These are phyloP conservation scores for Uria lomvia DNA, from an alignment of 2,113 vertebrate genomes.

Conservation along the genomic window DNA sequence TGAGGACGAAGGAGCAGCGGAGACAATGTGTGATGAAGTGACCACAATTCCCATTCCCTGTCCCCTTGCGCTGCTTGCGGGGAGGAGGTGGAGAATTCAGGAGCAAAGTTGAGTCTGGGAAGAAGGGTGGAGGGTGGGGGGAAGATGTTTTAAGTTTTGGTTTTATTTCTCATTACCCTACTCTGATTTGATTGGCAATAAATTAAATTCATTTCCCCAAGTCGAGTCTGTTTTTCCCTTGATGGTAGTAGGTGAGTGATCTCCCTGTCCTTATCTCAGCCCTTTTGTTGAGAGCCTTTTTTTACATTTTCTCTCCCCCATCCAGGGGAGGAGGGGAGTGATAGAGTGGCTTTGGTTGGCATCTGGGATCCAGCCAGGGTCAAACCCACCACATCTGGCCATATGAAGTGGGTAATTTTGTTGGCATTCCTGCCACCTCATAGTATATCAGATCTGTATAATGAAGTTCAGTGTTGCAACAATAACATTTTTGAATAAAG, in stretches of 20 bases:
- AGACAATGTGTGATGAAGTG: neutral
- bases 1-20: too few species aligned
- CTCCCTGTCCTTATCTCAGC: neutral
- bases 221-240: neutral
- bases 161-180: neutral
- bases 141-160: neutral
- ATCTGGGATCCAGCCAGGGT: neutral
- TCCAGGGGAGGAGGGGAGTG: neutral
- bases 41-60: neutral
- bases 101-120: neutral
- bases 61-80: fast-evolving
- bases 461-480: neutral
- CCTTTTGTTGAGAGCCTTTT: neutral
- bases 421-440: neutral
- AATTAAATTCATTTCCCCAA: neutral
- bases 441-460: neutral
- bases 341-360: neutral
- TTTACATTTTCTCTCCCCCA: neutral
- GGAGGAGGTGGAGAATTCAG: neutral
- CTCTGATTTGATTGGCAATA: neutral
- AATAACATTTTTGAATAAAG: neutral
- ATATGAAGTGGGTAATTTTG: neutral
- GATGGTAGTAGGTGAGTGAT: neutral
- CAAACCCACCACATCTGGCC: too few species aligned
- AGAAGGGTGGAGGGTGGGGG: too few species aligned